Evolutionary conservation across 2,888 invertebrate genomes (phyloP).

Genomic region (Harpalus rubripes): DNA sequence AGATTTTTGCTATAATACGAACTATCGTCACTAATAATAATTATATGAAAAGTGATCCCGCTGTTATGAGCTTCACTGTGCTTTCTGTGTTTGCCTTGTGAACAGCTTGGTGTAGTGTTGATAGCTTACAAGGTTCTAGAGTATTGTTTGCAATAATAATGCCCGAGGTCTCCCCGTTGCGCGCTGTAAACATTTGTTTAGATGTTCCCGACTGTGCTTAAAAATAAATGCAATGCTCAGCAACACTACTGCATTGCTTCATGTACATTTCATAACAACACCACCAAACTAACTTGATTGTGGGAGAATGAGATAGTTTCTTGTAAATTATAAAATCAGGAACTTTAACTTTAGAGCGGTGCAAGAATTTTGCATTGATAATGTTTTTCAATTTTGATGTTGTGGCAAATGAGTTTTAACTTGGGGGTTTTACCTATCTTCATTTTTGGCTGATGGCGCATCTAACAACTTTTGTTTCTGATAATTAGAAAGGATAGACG

Average conservation of each 20-base stretch:
- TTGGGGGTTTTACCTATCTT: no score
- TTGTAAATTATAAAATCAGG: neutral
- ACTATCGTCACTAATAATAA: no score
- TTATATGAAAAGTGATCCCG: no score
- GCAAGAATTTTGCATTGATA: no score
- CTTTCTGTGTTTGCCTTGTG: neutral
- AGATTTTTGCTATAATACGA: no score
- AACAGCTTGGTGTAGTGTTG: neutral
- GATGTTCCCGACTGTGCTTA: constrained; percentile 11
- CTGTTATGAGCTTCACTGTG: no score
- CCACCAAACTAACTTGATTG: neutral
- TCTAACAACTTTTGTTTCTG: no score
- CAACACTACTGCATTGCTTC: neutral
- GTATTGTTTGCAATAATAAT: constrained; percentile 61
- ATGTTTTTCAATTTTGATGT: no score
- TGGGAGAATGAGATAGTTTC: neutral
- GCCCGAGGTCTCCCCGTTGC: constrained; percentile 14
- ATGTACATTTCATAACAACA: neutral
- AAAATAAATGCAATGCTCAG: constrained; percentile 46
- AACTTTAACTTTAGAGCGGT: no score
- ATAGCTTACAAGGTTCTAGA: constrained; percentile 30
- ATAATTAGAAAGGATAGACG: no score
- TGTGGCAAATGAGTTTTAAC: no score
- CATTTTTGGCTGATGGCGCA: no score
- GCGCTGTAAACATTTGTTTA: constrained; percentile 37